Base-by-base conservation (phyloP, 2,113 vertebrate species). In the Ceyx melanurus region DNA sequence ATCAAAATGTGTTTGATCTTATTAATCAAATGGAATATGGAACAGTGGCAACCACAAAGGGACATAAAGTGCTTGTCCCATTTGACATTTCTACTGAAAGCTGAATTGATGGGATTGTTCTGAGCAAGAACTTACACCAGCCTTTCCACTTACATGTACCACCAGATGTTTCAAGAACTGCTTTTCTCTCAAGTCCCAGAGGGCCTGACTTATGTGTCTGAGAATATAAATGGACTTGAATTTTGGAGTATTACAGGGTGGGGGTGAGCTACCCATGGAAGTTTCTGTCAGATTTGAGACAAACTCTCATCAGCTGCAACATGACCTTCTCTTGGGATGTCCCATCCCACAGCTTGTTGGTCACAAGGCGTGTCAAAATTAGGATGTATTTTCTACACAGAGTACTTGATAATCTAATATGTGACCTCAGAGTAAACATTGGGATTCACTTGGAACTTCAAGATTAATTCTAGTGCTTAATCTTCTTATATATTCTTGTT, bases 111-210 rank as follows among this genome's bases (percentile, higher is more conserved):
- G 53, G 29, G 72, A 42, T 64, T 80, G 26, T 57, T 66, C 12
- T 79, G 37, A 82, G 33, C 29, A 62, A 89, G 42, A 5, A 33
- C 62, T 77, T 90, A 46, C 16, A 37, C 7, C 18, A 70, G 7
- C 0, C 0, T 66, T 76, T 73, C 54, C 35, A 28, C 11, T 79
- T 75, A 19, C 0, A 60, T 10, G 15, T 85, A 33, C 46, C 40
- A 68, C 17, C 7, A 64, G 16, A 20, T 2, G 3, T 76, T 91
- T 91, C 37, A 62, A 61, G 50, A 70, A 35, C 7, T 75, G 19
- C 54, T 85, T 78, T 37, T 81, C 50, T 82, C 14, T 75, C 23
- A 35, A 15, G 42, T 88, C 37, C 50, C 31, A 5, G 20, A 73
- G n/a, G 50, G 66, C 56, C 29, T 58, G 35, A n/a, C 29, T 76